Base-by-base conservation (phyloP, 35 echinoderm and acorn worm genomes). In the Hemicentrotus pulcherrimus region DNA sequence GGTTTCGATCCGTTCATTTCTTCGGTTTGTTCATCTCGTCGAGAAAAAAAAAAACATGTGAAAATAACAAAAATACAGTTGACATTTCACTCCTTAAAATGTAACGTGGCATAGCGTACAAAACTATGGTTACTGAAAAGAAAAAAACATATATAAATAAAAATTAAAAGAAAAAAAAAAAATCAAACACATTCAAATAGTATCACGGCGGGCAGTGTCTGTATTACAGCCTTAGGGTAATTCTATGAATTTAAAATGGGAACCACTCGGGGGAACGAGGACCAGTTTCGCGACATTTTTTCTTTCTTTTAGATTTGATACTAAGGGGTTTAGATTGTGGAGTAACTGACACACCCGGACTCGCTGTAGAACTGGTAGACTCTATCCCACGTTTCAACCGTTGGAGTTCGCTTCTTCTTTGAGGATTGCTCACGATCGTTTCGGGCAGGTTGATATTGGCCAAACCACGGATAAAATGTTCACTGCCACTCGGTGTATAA, bases 371-470 rank as follows among this genome's bases (percentile, higher is more conserved):
- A 16, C 22, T 86, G 31, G 15, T 15, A 3, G 15, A 16, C 3
- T 86, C 85, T 15, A n/a, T 86, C 22, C 22, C 85, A 15, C 30
- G 32, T 91, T 95, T 95, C 32, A 60, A 55, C 6, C 88, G 95
- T 32, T 88, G 95, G 14, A 95, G 28, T 9, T 50, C 50, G 12
- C 32, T 58, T 12, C 95, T 61, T 24, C 91, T 14, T 55, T 58
- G 59, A 30, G 32, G 9, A 32, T 96, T 96, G 32, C 95, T 47
- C 32, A 96, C 1, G 35, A 94, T 28, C 45, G 89, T 86, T 94
- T 96, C 95, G 6, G 95, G 95, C 11, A 96, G 50, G 78, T 96
- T 96, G 59, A 96, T 93, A 86, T 59, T 46, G 31, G 91, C 91
- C 35, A 96, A 87, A 22, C 35, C 91, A 13, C 58, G 31, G 5